Evolutionary conservation across 2,888 invertebrate genomes (phyloP), one percentile per base, ranked within the genome.

Genomic region (Hydroisotoma schaefferi): DNA sequence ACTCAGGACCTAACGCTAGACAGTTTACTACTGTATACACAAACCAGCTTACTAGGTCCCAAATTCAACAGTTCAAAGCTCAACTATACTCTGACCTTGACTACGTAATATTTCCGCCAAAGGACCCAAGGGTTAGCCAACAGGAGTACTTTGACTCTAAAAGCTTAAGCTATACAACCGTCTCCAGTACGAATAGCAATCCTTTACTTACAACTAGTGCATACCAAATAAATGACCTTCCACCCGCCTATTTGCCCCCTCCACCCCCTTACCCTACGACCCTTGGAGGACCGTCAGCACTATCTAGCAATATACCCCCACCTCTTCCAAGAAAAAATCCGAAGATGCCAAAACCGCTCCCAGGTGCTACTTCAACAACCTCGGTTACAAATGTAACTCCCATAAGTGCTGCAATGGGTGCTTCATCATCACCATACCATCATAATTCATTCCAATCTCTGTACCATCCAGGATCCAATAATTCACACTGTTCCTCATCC

Each of bases 81-180:
- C 92, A 92, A 75, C 81, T 93, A 58, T 90, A 90, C 74, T 92
- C 92, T 63, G 92, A 93, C 74, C 90, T 90, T 2, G 92, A 93
- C 77, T 93, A 90, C 74, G 92, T 93, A 6, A 90, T 92, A 76
- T 93, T 91, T 75, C 92, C 92, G 0, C 77, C 91, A 64, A 91
- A 91, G 78, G 92, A 93, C 77, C 91, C 92, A 10, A 86, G 89
- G 0, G 83, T 92, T 47, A 91, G 91, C 67, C 90, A 90, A 75
- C 92, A 92, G 76, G 92, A 93, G 76, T 93, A 93, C 77, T 82
- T 90, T 70, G 92, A 93, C 74, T 89, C 90, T 54, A 92, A 92
- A 76, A 84, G 90, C 74, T 64, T 71, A 56, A 62, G 69, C 63
- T 66, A 72, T 57, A 64, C 72, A 51, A 65, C 69, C 25, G 52